Percentiles rank a stretch among this genome's conserved stretches.
phyloP scores from a whole-genome alignment of 2,797 vertebrate genomes.

The Brachymystax lenok region DNA sequence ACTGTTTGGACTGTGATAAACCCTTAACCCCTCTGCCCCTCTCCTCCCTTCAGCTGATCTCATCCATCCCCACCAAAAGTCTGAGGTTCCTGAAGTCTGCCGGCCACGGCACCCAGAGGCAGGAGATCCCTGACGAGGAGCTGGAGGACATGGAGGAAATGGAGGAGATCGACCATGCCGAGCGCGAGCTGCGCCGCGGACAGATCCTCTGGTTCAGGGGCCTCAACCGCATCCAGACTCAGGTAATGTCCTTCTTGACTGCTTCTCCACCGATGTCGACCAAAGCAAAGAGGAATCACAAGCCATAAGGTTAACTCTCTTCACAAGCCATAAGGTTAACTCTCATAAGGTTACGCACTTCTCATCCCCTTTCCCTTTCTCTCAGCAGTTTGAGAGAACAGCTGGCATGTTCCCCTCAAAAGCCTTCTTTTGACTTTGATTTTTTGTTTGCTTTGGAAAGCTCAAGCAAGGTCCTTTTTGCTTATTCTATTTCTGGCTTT shows the following conservation, averaged over 20 bases:
- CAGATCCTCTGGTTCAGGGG: conserved; percentile 99
- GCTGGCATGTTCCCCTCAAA: not conserved
- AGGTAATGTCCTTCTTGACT: conserved; percentile 81
- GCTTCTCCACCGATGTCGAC: conserved; percentile 23
- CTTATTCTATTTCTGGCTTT: conserved; percentile 42
- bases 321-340: conserved; percentile 71
- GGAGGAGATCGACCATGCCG: conserved; percentile 97
- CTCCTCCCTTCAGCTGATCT: conserved; percentile 83
- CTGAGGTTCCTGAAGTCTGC: conserved; percentile 98
- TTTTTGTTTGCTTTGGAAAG: conserved; percentile 58
- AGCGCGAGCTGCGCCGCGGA: conserved; percentile 94
- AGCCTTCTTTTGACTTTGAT: not conserved
- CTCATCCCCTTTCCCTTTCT: not conserved
- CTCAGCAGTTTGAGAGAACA: not conserved
- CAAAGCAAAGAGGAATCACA: conserved; percentile 60
- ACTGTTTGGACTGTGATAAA: too few species aligned
- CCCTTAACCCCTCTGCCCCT: not conserved
- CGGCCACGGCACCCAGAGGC: conserved; percentile 96
- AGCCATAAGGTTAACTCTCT: conserved; percentile 70
- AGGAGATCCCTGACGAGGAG: conserved; percentile 97
- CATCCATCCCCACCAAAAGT: conserved; percentile 93
- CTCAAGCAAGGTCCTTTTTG: conserved; percentile 52
- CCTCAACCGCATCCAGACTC: conserved; percentile 98
- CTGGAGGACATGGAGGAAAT: conserved; percentile 93
- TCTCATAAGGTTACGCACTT: conserved; percentile 24